Evolutionary conservation across 2,888 invertebrate species (phyloP).

Genomic region (Linnaemya vulpina): DNA sequence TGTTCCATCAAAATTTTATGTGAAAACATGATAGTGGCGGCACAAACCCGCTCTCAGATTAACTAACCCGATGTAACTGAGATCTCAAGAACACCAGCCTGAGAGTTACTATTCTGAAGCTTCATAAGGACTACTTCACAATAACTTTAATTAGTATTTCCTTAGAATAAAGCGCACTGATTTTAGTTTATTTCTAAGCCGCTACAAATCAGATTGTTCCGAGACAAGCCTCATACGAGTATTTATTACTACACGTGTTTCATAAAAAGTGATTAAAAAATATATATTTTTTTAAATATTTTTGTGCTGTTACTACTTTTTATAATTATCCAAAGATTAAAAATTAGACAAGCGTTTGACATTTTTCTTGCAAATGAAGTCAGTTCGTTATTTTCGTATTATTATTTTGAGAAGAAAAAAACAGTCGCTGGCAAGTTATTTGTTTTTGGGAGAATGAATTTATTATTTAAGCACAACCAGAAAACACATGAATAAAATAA

Average conservation of each 20-base stretch:
- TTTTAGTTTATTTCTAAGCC: no score
- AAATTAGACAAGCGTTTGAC: conserved; percentile 3
- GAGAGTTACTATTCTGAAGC: no score
- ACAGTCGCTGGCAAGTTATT: neutral
- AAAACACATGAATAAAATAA: conserved; percentile 47
- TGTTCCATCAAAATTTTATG: no score
- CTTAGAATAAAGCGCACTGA: no score
- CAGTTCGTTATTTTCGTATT: neutral
- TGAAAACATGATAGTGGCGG: no score
- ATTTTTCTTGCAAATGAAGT: neutral
- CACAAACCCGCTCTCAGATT: no score
- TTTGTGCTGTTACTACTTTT: neutral
- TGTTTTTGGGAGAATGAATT: conserved; percentile 38
- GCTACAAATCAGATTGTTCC: neutral
- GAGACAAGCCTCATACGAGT: neutral
- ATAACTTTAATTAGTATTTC: no score
- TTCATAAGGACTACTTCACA: no score
- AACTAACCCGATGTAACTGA: no score
- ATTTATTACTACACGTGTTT: neutral
- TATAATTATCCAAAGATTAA: neutral
- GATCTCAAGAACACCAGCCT: no score
- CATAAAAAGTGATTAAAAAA: neutral
- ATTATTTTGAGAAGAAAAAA: neutral
- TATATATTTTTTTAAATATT: conserved; percentile 1
- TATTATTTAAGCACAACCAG: conserved; percentile 17